Percentiles rank a stretch among this genome's conserved stretches.
Evolutionary conservation across 2,797 vertebrate species (phyloP).

Genomic region (Centroberyx gerrardi): DNA sequence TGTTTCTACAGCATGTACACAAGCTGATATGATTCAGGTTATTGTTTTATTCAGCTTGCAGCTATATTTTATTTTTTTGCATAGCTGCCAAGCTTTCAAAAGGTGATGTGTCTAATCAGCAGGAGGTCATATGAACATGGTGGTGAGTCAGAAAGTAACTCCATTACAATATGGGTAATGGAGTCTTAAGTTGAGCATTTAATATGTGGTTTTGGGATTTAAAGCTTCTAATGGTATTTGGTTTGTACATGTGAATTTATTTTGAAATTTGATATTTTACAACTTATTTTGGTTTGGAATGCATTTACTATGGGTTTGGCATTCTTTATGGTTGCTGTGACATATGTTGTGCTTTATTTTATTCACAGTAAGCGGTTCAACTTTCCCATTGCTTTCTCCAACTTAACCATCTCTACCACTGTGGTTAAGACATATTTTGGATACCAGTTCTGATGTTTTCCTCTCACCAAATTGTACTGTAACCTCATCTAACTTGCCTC

Average conservation of each 20-base stretch:
- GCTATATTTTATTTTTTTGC: background rate
- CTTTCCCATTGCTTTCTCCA: background rate
- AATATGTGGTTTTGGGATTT: background rate
- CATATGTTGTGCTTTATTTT: conserved; percentile 32
- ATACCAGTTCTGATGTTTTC: conserved; percentile 20
- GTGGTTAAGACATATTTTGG: background rate
- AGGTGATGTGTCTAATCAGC: background rate
- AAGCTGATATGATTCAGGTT: conserved; percentile 1
- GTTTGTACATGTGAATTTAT: conserved; percentile 10
- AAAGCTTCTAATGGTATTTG: background rate
- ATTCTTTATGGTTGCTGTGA: conserved; percentile 10
- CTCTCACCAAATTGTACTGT: background rate
- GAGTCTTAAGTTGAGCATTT: background rate
- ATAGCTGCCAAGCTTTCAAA: background rate
- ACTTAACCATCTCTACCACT: background rate
- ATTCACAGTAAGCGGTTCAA: background rate
- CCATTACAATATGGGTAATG: background rate
- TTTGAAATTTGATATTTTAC: conserved; percentile 5
- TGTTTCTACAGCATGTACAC: conserved; percentile 19
- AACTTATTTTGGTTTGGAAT: conserved; percentile 6
- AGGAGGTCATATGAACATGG: background rate
- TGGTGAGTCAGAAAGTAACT: background rate
- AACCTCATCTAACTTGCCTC: background rate
- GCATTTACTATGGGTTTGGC: conserved; percentile 26
- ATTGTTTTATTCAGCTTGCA: conserved; percentile 26